Conservation (phyloP, 2,797 vertebrate genomes). For the Girardinus metallicus region DNA sequence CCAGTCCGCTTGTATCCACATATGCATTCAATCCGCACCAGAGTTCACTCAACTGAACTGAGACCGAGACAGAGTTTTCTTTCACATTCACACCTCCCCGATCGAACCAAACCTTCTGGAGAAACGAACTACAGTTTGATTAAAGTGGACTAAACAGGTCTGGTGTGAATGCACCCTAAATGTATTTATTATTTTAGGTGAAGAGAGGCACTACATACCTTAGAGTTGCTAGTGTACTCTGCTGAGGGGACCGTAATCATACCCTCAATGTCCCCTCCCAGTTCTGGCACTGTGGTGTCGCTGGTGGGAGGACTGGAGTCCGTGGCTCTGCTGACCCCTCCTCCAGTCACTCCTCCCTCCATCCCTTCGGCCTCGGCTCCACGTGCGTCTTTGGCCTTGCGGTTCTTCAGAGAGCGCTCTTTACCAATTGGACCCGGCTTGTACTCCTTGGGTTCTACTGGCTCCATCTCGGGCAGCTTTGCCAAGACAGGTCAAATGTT, state of each 20-base stretch:
- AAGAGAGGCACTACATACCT: slow-evolving; percentile 77
- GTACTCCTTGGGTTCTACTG: slow-evolving; percentile 94
- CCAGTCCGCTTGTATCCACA: too few relatives aligned
- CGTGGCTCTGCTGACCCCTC: slow-evolving; percentile 78
- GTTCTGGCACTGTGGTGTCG: slow-evolving; percentile 87
- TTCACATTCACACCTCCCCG: too few relatives aligned
- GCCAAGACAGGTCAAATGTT: neutral
- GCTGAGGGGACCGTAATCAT: slow-evolving; percentile 95
- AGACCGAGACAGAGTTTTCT: too few relatives aligned
- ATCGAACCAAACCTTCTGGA: too few relatives aligned
- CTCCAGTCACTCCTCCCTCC: slow-evolving; percentile 85
- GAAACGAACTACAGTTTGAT: too few relatives aligned
- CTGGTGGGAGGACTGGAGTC: slow-evolving; percentile 87
- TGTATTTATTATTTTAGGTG: neutral
- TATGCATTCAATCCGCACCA: too few relatives aligned
- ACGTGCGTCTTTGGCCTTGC: slow-evolving; percentile 94
- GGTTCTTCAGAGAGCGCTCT: slow-evolving; percentile 96
- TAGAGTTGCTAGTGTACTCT: slow-evolving; percentile 90
- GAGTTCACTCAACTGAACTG: too few relatives aligned
- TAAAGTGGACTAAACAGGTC: too few relatives aligned
- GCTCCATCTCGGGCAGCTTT: slow-evolving; percentile 93
- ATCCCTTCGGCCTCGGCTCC: slow-evolving; percentile 89
- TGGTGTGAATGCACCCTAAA: neutral
- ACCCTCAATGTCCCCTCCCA: slow-evolving; percentile 91
- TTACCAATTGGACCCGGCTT: slow-evolving; percentile 98